phyloP scores from a whole-genome alignment of 1,140 invertebrate species.

The Pentalonia nigronervosa region DNA sequence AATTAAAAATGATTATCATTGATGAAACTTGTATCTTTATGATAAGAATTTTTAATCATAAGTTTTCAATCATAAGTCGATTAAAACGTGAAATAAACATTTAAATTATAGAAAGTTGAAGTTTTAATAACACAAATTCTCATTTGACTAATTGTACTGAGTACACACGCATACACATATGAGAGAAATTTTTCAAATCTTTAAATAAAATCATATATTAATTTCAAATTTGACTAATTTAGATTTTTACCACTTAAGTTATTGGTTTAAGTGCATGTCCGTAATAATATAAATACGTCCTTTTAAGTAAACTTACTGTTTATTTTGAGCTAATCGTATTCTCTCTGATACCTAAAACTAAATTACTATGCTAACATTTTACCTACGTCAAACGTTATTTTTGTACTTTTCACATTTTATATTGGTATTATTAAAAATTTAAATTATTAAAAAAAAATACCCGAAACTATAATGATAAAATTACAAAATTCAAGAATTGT shows the following conservation, averaged over 20 bases:
- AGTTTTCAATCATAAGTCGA: neutral
- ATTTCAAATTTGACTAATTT: too few relatives aligned
- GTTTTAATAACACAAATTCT: too few relatives aligned
- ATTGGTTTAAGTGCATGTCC: neutral
- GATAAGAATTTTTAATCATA: neutral
- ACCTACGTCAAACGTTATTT: too few relatives aligned
- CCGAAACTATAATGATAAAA: neutral
- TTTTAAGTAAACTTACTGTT: neutral
- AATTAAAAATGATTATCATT: neutral
- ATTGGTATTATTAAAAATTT: neutral
- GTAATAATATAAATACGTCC: neutral
- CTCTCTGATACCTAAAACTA: neutral
- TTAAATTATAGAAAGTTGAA: too few relatives aligned
- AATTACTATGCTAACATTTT: neutral
- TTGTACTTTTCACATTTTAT: neutral
- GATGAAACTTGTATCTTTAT: neutral
- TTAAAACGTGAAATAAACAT: neutral
- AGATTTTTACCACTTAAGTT: too few relatives aligned
- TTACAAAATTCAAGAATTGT: neutral
- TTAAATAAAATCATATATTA: too few relatives aligned
- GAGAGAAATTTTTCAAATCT: too few relatives aligned
- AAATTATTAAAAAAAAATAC: too few relatives aligned
- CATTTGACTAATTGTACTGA: too few relatives aligned
- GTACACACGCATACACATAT: neutral
- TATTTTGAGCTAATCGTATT: neutral